phyloP scores from a whole-genome alignment of 2,888 invertebrate genomes.

The Corythucha ciliata region DNA sequence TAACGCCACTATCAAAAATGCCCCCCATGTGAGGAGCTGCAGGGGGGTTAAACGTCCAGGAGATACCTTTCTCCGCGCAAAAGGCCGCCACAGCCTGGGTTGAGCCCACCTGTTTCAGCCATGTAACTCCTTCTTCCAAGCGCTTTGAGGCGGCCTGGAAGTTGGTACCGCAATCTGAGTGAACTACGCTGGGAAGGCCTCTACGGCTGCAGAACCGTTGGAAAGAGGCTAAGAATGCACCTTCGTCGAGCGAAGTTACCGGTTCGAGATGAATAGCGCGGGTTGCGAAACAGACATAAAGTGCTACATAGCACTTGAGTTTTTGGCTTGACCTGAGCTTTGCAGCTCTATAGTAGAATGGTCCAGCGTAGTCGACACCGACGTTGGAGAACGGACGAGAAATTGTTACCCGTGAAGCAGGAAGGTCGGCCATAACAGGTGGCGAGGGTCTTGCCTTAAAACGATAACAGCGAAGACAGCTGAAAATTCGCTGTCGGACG shows the following conservation, averaged over 20 bases:
- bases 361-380: background rate
- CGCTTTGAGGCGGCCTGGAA: constrained; percentile 1
- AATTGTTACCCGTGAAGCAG: background rate
- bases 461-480: too few species aligned
- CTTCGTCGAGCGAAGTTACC: background rate
- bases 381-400: background rate
- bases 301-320: background rate
- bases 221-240: background rate
- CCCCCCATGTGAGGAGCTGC: too few species aligned
- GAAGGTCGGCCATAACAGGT: background rate
- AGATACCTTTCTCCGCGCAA: too few species aligned
- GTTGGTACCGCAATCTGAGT: background rate
- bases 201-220: background rate
- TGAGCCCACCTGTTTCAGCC: too few species aligned
- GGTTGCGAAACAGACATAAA: constrained; percentile 1
- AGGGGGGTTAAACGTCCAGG: too few species aligned
- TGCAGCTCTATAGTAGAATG: background rate
- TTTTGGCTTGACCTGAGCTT: too few species aligned
- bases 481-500: too few species aligned
- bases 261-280: background rate
- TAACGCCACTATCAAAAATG: too few species aligned
- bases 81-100: too few species aligned
- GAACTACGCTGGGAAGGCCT: background rate
- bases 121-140: background rate
- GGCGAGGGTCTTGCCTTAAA: too few species aligned